Evolutionary conservation across 2,797 vertebrate species (phyloP).

Genomic region (Coilia nasus): DNA sequence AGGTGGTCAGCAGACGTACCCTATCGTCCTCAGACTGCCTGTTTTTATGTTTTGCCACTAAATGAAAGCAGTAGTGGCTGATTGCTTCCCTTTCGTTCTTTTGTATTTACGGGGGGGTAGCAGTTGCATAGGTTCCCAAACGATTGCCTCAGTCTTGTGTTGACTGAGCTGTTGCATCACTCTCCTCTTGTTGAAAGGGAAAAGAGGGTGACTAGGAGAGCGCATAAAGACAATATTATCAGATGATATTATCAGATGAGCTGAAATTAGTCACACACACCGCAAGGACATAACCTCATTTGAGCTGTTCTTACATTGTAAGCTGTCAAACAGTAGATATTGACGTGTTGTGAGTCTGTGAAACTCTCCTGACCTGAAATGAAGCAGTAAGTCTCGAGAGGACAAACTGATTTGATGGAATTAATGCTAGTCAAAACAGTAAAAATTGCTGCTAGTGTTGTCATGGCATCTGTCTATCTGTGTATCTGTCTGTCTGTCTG

Average conservation of each 20-base stretch:
- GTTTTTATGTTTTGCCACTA: slow-evolving; percentile 42
- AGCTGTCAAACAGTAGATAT: neutral
- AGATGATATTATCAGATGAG: slow-evolving; percentile 29
- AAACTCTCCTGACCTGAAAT: neutral
- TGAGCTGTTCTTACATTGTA: slow-evolving; percentile 33
- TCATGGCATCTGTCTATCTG: too few relatives aligned
- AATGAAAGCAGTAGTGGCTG: slow-evolving; percentile 33
- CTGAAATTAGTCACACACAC: slow-evolving; percentile 26
- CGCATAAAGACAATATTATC: slow-evolving; percentile 34
- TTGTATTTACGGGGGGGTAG: slow-evolving; percentile 40
- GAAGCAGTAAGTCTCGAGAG: neutral
- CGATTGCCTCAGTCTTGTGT: slow-evolving; percentile 66
- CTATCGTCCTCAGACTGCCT: slow-evolving; percentile 5
- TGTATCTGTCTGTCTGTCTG: neutral
- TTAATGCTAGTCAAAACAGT: neutral
- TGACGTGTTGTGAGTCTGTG: neutral
- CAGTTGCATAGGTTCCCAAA: slow-evolving; percentile 57
- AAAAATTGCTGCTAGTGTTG: neutral
- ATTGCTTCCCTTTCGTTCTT: slow-evolving; percentile 39
- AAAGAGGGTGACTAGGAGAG: slow-evolving; percentile 41
- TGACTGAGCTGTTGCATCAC: slow-evolving; percentile 67
- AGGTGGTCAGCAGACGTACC: neutral
- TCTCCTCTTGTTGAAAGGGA: slow-evolving; percentile 55
- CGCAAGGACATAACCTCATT: slow-evolving; percentile 16
- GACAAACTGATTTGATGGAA: neutral